phyloP scores from a whole-genome alignment of 2,113 vertebrate genomes.

The Ageneiosus marmoratus region DNA sequence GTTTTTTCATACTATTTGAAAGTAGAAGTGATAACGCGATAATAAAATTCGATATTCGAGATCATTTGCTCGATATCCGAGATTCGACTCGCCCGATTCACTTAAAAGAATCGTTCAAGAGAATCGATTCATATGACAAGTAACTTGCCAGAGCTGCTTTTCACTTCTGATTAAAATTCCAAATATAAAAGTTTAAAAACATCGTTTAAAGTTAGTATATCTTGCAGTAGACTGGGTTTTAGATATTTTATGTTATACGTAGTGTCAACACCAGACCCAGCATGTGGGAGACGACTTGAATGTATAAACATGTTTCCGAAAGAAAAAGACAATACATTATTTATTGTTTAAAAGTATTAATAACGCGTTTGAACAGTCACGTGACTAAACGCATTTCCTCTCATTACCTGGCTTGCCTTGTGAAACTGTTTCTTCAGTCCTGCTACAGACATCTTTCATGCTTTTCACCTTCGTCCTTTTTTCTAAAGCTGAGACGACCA shows the following conservation, averaged over 20 bases:
- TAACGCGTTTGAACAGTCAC: not conserved
- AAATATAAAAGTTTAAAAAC: not conserved
- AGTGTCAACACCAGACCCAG: not conserved
- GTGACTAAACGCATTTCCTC: not conserved
- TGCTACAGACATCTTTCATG: conserved; percentile 76
- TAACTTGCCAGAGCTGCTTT: not conserved
- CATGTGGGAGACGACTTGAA: not conserved
- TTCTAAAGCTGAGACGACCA: not conserved
- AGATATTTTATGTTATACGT: not conserved
- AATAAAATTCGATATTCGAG: no score
- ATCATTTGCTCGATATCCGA: no score
- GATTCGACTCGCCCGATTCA: not conserved
- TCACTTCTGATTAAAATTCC: not conserved
- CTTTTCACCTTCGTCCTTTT: conserved; percentile 28
- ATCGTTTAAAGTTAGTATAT: not conserved
- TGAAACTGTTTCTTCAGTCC: conserved; percentile 87
- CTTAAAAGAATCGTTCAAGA: not conserved
- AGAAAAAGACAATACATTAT: no score
- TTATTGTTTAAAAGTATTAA: not conserved
- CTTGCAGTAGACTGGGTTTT: not conserved
- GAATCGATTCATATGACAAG: conserved; percentile 6
- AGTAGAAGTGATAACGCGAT: not conserved
- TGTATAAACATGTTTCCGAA: not conserved
- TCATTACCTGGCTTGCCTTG: conserved; percentile 84
- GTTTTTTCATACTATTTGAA: not conserved